phyloP scores from a whole-genome alignment of 37 sponge, comb jelly and placozoan genomes.

The Mnemiopsis leidyi region DNA sequence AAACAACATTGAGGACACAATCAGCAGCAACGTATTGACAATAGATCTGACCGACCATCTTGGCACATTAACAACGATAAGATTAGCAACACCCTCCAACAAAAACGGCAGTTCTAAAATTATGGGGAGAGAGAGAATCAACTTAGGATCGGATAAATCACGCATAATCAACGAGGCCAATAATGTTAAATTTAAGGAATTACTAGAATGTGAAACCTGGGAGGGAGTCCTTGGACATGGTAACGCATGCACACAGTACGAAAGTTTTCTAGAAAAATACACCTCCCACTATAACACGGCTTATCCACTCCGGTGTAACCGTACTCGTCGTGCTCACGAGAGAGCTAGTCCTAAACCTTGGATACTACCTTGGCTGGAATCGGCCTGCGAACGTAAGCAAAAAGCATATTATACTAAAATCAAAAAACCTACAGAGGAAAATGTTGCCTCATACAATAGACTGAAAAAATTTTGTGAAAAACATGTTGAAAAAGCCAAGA shows the following conservation, averaged over 20 bases:
- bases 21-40: neutral
- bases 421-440: neutral
- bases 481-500: neutral
- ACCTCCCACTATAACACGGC: constrained; percentile 7
- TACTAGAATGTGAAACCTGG: neutral
- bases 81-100: neutral
- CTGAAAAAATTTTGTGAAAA: neutral
- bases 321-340: neutral
- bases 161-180: neutral
- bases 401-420: neutral
- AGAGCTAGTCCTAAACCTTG: neutral
- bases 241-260: neutral
- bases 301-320: neutral
- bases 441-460: neutral
- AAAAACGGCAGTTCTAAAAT: neutral
- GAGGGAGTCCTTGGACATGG: neutral
- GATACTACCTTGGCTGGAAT: constrained; percentile 12
- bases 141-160: neutral
- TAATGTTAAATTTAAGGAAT: neutral
- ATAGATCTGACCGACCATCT: neutral
- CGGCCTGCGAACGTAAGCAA: neutral
- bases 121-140: neutral
- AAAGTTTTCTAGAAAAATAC: neutral
- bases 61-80: neutral
- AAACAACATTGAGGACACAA: neutral